phyloP scores from a whole-genome alignment of 2,797 vertebrate species.

The Propithecus perrieri region DNA sequence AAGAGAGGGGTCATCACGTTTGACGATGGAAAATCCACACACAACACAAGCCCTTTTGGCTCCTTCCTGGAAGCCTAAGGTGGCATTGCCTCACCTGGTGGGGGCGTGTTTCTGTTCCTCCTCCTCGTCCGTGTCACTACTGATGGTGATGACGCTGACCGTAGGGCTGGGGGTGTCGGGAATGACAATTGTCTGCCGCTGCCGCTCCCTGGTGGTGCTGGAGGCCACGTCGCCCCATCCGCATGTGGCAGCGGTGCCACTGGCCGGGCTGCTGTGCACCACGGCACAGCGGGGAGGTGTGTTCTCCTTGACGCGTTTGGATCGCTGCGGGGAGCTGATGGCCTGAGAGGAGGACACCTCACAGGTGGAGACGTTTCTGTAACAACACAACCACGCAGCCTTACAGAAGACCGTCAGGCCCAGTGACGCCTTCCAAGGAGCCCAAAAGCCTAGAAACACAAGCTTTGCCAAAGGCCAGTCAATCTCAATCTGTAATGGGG shows the following conservation, averaged over 20 bases:
- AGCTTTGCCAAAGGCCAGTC: neutral
- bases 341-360: conserved; percentile 96
- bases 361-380: conserved; percentile 93
- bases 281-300: conserved; percentile 96
- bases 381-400: neutral
- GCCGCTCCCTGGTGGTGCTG: conserved; percentile 90
- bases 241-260: conserved; percentile 87
- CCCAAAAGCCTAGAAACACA: neutral
- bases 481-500: neutral
- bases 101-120: conserved; percentile 95
- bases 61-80: neutral
- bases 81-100: conserved; percentile 88
- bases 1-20: neutral
- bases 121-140: conserved; percentile 98
- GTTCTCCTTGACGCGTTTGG: conserved; percentile 98
- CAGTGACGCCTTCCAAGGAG: neutral
- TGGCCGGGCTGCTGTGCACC: conserved; percentile 91
- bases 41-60: accelerated
- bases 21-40: neutral
- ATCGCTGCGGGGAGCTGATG: conserved; percentile 94
- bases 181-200: conserved; percentile 98
- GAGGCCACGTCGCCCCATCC: conserved; percentile 90
- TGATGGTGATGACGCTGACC: conserved; percentile 99
- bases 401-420: neutral
- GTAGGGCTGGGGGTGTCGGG: conserved; percentile 98